Evolutionary conservation across 1,140 invertebrate genomes (phyloP), one percentile per base, ranked within the genome.

Genomic region (Cheumatopsyche charites): DNA sequence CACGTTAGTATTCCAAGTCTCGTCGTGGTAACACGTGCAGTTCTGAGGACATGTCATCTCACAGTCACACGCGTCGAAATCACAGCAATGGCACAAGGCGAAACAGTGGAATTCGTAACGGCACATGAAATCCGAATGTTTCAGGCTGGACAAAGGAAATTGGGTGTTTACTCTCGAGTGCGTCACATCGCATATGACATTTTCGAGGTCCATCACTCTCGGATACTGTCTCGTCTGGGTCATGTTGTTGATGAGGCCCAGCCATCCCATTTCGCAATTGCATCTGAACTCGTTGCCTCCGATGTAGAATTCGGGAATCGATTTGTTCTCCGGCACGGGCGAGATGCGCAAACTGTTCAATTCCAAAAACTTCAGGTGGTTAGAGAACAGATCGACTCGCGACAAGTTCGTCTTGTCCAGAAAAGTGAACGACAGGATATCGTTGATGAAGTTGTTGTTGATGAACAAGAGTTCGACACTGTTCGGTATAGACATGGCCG

Each of bases 51-150:
- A 97, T 2, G 91, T 95, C 94, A 96, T 96, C 83, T 96, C 93
- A 82, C 95, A 97, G 81, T 97, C 95, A 81, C 95, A 97, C 58
- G 94, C 94, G 79, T 96, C 94, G 79, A 95, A 96, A 77, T 97
- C 94, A 79, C 95, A 97, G 82, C 95, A 97, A 77, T 95, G 93
- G 79, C 95, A 97, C 55, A 96, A 83, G 15, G 94, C 91, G 82
- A 96, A 96, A 84, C 95, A 97, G 82, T 97, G 95, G 41, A 92
- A 93, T 77, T 93, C 91, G 83, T 97, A 97, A 66, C 89, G 89
- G 80, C 95, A 97, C 74, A 97, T 85, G 82, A 96, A 97, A 78
- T 96, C 91, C 77, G 91, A 89, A 0, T 91, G 86, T 72, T 89
- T 88, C 55, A 89, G 80, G 0, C 86, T 83, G 19, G 88, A 90